phyloP scores from a whole-genome alignment of 2,113 vertebrate species.

The Trinectes maculatus region DNA sequence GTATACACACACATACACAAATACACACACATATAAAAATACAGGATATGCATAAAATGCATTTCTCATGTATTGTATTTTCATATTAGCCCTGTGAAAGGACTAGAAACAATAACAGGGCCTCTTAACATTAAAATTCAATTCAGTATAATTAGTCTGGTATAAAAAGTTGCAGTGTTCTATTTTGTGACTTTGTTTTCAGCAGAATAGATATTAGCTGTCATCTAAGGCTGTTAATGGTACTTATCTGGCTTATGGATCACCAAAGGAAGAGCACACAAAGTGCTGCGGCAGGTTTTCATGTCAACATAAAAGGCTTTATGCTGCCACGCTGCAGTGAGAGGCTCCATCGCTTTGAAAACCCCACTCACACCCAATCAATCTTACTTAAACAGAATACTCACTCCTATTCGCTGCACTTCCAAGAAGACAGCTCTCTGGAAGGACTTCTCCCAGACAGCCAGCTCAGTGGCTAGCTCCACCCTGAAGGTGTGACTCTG shows the following conservation, averaged over 20 bases:
- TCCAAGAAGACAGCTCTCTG: constrained; percentile 93
- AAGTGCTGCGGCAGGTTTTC: neutral
- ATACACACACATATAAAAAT: too few species aligned
- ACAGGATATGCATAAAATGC: too few species aligned
- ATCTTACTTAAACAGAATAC: constrained; percentile 54
- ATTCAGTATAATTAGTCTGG: neutral
- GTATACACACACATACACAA: too few species aligned
- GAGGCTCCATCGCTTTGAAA: neutral
- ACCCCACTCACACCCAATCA: too few species aligned
- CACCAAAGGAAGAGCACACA: neutral
- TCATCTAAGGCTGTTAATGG: constrained; percentile 4
- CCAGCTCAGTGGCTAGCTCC: constrained; percentile 88
- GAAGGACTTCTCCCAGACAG: constrained; percentile 91
- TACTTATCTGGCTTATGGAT: constrained; percentile 1
- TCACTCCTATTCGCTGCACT: constrained; percentile 91
- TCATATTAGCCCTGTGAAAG: neutral
- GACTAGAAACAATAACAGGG: neutral
- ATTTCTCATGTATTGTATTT: neutral
- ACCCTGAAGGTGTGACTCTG: constrained; percentile 89
- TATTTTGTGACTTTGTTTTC: constrained; percentile 1
- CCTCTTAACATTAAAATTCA: neutral
- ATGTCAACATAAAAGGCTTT: constrained; percentile 11
- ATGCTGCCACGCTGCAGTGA: neutral
- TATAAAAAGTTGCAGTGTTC: neutral
- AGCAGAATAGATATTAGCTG: neutral